Percentiles rank a stretch among this genome's conserved stretches.
These are phyloP conservation scores for Apantesis nais DNA, from an alignment of 2,888 invertebrate genomes.

Conservation along the genomic window DNA sequence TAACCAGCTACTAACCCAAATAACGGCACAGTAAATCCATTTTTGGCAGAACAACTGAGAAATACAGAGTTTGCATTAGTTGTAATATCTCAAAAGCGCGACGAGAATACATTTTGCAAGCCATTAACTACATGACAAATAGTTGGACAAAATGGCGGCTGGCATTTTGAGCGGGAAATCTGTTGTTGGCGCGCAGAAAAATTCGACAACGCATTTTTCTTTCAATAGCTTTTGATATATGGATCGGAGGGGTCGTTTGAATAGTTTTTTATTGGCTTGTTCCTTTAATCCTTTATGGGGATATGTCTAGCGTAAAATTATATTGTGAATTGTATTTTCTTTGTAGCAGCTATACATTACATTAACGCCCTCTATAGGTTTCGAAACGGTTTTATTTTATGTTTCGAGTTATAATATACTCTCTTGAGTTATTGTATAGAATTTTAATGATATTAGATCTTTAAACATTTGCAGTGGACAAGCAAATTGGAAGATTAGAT, in stretches of 20 bases:
- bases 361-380: conserved; percentile 4
- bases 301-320: conserved; percentile 54
- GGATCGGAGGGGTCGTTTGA: conserved; percentile 60
- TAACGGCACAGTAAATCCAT: conserved; percentile 39
- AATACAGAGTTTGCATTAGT: conserved; percentile 50
- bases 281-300: conserved; percentile 74
- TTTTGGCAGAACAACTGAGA: conserved; percentile 48
- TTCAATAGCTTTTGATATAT: conserved; percentile 75
- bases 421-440: not conserved
- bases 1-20: conserved; percentile 37
- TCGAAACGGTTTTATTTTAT: conserved; percentile 6
- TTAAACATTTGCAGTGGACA: not conserved
- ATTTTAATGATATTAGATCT: not conserved
- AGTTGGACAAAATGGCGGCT: conserved; percentile 77
- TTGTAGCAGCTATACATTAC: not conserved
- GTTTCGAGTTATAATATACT: too few relatives aligned
- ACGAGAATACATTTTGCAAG: conserved; percentile 84
- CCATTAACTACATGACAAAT: conserved; percentile 88
- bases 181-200: conserved; percentile 66
- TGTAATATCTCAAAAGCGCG: conserved; percentile 53
- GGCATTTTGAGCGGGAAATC: conserved; percentile 76
- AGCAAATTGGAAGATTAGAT: not conserved
- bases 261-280: conserved; percentile 68
- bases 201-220: conserved; percentile 72
- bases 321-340: conserved; percentile 36